phyloP scores from a whole-genome alignment of 2,797 vertebrate species.

The Mormyrus proboscirostris region DNA sequence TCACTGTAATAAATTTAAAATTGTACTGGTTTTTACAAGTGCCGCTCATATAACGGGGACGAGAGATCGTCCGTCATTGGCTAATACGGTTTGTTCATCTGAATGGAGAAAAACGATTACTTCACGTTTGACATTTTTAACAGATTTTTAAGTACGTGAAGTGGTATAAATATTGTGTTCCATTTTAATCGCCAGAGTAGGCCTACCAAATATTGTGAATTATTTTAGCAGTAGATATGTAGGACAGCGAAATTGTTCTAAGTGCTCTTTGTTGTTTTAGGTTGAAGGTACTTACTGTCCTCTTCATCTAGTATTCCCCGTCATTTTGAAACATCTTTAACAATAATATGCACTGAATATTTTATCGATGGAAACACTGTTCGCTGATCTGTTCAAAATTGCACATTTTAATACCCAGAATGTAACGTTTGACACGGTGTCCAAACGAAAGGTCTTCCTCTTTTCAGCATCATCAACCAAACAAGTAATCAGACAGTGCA shows the following conservation, averaged over 20 bases:
- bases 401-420: conserved; percentile 4
- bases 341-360: not conserved
- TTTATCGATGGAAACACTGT: not conserved
- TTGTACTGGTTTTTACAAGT: not conserved
- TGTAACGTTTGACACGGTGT: not conserved
- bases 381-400: not conserved
- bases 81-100: not conserved
- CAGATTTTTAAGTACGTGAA: not conserved
- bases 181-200: not conserved
- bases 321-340: not conserved
- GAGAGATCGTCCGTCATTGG: not conserved
- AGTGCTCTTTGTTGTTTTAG: not conserved
- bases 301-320: not conserved
- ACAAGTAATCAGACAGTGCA: not conserved
- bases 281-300: not conserved
- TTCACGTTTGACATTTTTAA: not conserved
- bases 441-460: not conserved
- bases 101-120: not conserved
- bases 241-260: not conserved
- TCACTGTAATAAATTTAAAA: not conserved
- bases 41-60: not conserved
- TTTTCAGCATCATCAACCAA: not conserved
- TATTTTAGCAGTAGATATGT: not conserved
- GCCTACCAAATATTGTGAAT: not conserved
- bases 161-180: not conserved